phyloP scores from a whole-genome alignment of 1,140 invertebrate genomes.

The Drosophila melanica region DNA sequence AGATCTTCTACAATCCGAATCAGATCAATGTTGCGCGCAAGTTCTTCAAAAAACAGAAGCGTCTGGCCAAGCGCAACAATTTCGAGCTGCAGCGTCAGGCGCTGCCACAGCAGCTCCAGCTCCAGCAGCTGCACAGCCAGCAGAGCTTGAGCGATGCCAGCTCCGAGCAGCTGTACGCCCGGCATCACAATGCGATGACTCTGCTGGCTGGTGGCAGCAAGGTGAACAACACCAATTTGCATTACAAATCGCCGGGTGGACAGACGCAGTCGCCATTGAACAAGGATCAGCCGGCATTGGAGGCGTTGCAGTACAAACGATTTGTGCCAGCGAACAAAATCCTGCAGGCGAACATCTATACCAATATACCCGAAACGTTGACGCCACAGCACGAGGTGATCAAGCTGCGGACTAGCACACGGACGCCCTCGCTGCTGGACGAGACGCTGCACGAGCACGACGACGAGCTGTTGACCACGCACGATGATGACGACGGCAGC shows the following conservation, averaged over 20 bases:
- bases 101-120: conserved; percentile 85
- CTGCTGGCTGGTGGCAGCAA: conserved; percentile 88
- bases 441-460: conserved; percentile 84
- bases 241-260: conserved; percentile 54
- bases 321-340: conserved; percentile 70
- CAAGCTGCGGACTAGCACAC: conserved; percentile 80
- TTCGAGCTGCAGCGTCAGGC: conserved; percentile 86
- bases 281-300: conserved; percentile 21
- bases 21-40: conserved; percentile 96
- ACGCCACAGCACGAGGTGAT: conserved; percentile 87
- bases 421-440: conserved; percentile 77
- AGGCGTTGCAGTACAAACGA: conserved; percentile 55
- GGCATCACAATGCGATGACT: conserved; percentile 86
- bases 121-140: conserved; percentile 51
- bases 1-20: conserved; percentile 96
- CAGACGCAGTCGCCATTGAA: conserved; percentile 5
- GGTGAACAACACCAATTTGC: conserved; percentile 89
- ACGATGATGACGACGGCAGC: conserved; percentile 62
- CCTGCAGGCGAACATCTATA: conserved; percentile 90
- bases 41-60: conserved; percentile 94
- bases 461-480: conserved; percentile 34
- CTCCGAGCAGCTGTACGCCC: conserved; percentile 84
- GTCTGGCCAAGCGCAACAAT: conserved; percentile 91
- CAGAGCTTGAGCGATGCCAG: conserved; percentile 85
- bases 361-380: conserved; percentile 89